Evolutionary conservation across 37 sponge, comb jelly and placozoan genomes (phyloP).

Genomic region (Lycopodina hypogea): DNA sequence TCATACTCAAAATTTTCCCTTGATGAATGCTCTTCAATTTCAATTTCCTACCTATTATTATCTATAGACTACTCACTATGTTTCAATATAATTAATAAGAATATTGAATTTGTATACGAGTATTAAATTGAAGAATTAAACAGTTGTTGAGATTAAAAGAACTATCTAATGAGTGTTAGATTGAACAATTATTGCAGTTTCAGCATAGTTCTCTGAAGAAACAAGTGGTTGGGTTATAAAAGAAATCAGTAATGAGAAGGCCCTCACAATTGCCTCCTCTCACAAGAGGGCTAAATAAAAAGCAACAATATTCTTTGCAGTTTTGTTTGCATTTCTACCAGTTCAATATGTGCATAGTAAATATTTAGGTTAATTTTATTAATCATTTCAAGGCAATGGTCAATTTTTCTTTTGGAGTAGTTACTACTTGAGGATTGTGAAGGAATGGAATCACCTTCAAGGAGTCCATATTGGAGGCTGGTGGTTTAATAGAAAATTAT

Average conservation of each 20-base stretch:
- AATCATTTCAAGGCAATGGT: background rate
- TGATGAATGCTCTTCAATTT: background rate
- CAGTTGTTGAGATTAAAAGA: too few relatives aligned
- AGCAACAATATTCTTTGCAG: background rate
- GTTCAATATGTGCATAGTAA: background rate
- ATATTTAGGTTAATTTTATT: background rate
- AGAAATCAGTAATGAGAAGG: background rate
- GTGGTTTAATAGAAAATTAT: background rate
- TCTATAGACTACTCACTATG: background rate
- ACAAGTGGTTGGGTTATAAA: background rate
- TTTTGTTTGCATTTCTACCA: background rate
- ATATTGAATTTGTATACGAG: too few relatives aligned
- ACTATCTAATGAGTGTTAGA: background rate
- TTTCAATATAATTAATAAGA: too few relatives aligned
- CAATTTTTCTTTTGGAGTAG: background rate
- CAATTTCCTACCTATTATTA: background rate
- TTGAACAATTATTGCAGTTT: background rate
- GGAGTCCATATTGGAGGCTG: background rate
- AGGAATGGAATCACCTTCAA: conserved; percentile 1
- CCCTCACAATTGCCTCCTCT: background rate
- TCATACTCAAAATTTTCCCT: background rate
- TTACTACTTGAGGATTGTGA: background rate
- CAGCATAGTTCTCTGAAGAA: background rate
- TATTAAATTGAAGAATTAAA: too few relatives aligned
- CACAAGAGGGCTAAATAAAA: background rate